Base-by-base conservation (phyloP, 2,797 vertebrate genomes). In the Ctenopoma multispine region DNA sequence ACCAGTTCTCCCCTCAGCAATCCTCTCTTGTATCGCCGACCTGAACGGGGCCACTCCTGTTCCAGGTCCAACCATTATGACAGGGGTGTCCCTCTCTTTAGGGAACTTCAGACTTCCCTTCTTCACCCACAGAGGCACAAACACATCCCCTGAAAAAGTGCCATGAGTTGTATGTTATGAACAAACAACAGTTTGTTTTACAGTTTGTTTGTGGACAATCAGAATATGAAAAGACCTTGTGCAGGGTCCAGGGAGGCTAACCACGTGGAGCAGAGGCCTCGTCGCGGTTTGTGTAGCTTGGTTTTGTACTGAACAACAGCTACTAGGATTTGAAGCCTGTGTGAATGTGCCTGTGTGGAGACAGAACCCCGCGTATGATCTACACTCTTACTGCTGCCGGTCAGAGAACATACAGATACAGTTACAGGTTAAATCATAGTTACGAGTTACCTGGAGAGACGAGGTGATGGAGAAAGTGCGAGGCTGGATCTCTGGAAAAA, bases 41-140 rank as follows among this genome's bases (percentile, higher is more conserved):
- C 97, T 94, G 92, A 99, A 99, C 3, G 98, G 97, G 0, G 97
- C 97, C 69, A 99, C 96, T 0, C 98, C 98, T 0, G 98, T 99
- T 60, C 98, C 98, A 0, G 97, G 96, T 54, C 97, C 98, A 15
- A 99, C 96, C 97, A 99, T 95, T 50, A 99, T 90, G 67, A 96
- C 91, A 0, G 97, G 95, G 0, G 81, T 94, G 53, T 88, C 76
- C 1, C 69, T 75, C 0, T 94, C 91, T 24, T 71, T 43, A 0
- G 97, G 97, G 77, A 99, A 97, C 81, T 61, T 93, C 70, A 99
- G 57, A 50, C 81, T 83, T 36, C 98, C 97, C 49, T 93, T 95
- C 86, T 96, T 97, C 70, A 97, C 96, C 97, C 97, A 99, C 12
- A 99, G 85, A 12, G 96, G 96, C 13, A 98, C 96, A 1, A 0